Base-by-base conservation (phyloP, 2,113 vertebrate genomes). In the Salvelinus fontinalis region DNA sequence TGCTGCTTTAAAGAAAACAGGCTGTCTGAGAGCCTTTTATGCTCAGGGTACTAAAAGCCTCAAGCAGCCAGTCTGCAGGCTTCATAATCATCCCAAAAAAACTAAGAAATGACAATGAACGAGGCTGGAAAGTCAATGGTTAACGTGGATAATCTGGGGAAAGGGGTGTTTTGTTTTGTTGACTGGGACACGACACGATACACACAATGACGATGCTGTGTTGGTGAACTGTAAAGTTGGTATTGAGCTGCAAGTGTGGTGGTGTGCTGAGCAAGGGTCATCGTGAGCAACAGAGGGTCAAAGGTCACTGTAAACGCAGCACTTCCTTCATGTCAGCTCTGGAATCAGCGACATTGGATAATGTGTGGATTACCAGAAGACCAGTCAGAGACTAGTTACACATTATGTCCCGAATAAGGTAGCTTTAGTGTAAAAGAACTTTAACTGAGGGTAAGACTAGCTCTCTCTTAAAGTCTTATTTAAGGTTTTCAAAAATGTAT, bases 51-150 rank as follows among this genome's bases (percentile, higher is more conserved):
- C 86, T 90, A 91, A 91, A 90, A 75, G 59, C 75, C 86, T 80
- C 84, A 76, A 78, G 88, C 84, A 82, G 79, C 88, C 84, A 82
- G 82, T 75, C 75, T 83, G 84, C 44, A n/a, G 81, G 51, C 84
- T 92, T 90, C 90, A 93, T 81, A 78, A 86, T 75, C 14, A 39
- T 1, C 64, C 71, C 70, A 67, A 89, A 90, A 91, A 91, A 83
- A 76, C 86, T 85, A 57, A 57, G 18, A 20, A 2, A 18, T 2
- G 1, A 87, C 49, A 84, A 90, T 84, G 84, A 88, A 88, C 79
- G 78, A 70, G 9, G 12, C 14, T 57, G 20, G 13, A 4, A 57
- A 44, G 49, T 29, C 27, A 34, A n/a, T 48, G 27, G 67, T 16
- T 68, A 34, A 20, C 18, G 3, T 68, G 14, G 20, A 14, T 68